Evolutionary conservation across 2,797 vertebrate genomes (phyloP), one percentile per base, ranked within the genome.

Genomic region (Macropus fuliginosus): DNA sequence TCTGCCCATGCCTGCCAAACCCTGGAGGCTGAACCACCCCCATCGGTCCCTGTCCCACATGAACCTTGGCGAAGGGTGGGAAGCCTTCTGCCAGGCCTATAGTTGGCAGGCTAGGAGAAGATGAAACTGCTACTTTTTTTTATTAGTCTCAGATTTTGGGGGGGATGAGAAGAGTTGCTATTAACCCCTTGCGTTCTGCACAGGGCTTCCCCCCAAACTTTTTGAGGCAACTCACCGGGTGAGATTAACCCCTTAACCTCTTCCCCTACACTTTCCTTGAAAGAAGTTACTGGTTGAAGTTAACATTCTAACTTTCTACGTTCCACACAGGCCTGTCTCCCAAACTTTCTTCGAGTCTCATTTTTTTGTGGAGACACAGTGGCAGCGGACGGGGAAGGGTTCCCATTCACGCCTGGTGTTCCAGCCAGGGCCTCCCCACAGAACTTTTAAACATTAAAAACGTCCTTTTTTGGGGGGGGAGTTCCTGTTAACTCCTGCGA

Each of bases 401-500:
- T 91, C 55, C 91, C 95, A 54, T 10, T 0, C n/a, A 93, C 74
- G 29, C 62, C 66, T 50, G 46, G 21, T 9, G 74, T 54, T 59
- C 92, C 91, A 87, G 31, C 24, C 12, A 27, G 93, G 55, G 92
- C 92, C 74, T 66, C 89, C 93, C 94, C 94, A 5, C 55, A 90
- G 96, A 98, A 94, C 95, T 96, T 98, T 97, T 95, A 95, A 40
- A 46, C 95, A 93, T 93, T 24, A 50, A 89, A 95, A 40, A 81
- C 89, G 52, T 93, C 34, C 95, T 74, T 74, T 66, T 97, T 52
- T 16, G 57, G 55, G 59, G 50, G 81, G 54, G 59, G 91, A 90
- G 96, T 95, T 97, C 93, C 94, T 91, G 91, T 97, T 97, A 97
- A 97, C 98, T 97, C 97, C 91, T 97, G 92, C 94, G 1, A 92